Conservation (phyloP, 2,888 invertebrate species). For the Brassicogethes aeneus region DNA sequence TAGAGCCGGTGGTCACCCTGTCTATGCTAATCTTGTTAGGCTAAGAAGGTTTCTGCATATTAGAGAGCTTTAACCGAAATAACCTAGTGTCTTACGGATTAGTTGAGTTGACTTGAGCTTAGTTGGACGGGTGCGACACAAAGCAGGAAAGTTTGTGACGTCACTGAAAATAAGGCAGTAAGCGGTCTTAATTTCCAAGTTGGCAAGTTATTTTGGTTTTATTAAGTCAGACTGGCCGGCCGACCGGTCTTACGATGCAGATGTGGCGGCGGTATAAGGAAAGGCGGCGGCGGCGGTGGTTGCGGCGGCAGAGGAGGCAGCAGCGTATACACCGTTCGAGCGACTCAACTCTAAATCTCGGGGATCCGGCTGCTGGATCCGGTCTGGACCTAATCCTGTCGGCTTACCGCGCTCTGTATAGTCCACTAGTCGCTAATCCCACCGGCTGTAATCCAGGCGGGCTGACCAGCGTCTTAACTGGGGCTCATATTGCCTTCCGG, state of each 20-base stretch:
- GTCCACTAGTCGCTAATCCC: constrained; percentile 44
- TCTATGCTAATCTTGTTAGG: constrained; percentile 63
- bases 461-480: constrained; percentile 45
- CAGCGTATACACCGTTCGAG: constrained; percentile 7
- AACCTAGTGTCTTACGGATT: constrained; percentile 54
- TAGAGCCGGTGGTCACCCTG: constrained; percentile 48
- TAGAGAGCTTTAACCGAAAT: constrained; percentile 51
- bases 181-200: constrained; percentile 32
- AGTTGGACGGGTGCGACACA: constrained; percentile 40
- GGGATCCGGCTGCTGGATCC: constrained; percentile 40
- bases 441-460: constrained; percentile 41
- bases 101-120: constrained; percentile 44
- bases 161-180: constrained; percentile 22
- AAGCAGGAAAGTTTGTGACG: constrained; percentile 33
- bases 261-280: constrained; percentile 28
- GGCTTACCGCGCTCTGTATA: constrained; percentile 42
- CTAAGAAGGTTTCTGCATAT: constrained; percentile 66
- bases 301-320: constrained; percentile 11
- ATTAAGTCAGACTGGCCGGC: constrained; percentile 26
- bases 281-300: too few relatives aligned
- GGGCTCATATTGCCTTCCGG: constrained; percentile 43
- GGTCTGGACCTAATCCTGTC: constrained; percentile 40
- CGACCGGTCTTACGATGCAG: constrained; percentile 35
- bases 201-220: constrained; percentile 37
- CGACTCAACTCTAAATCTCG: constrained; percentile 35